Evolutionary conservation across 64 coral and sea anemone species (phyloP).

Genomic region (Hydrozoanthus tunicans): DNA sequence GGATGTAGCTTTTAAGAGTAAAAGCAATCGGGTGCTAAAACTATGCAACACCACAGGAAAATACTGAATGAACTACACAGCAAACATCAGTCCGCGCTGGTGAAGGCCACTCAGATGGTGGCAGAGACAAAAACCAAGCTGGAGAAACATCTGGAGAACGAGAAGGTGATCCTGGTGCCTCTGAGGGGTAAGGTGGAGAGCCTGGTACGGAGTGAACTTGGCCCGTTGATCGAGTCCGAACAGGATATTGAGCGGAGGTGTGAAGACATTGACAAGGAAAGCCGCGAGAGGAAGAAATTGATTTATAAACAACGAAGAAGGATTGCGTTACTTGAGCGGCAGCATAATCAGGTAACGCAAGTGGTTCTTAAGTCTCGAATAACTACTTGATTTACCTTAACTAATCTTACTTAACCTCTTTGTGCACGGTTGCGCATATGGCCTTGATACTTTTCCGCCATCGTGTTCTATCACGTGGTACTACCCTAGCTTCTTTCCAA

Average conservation of each 20-base stretch:
- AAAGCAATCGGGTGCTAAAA: too few relatives aligned
- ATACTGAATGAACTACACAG: slow-evolving; percentile 83
- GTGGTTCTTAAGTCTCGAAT: too few relatives aligned
- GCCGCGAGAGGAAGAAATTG: slow-evolving; percentile 89
- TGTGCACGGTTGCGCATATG: too few relatives aligned
- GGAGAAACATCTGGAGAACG: slow-evolving; percentile 90
- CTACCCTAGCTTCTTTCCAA: too few relatives aligned
- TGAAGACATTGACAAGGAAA: slow-evolving; percentile 91
- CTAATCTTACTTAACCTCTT: too few relatives aligned
- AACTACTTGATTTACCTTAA: too few relatives aligned
- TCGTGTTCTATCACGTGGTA: too few relatives aligned
- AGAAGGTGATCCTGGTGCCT: slow-evolving; percentile 78
- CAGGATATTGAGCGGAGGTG: slow-evolving; percentile 89
- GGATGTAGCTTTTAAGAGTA: neutral
- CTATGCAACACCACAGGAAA: slow-evolving; percentile 49
- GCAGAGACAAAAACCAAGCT: slow-evolving; percentile 95
- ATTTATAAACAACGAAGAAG: slow-evolving; percentile 92
- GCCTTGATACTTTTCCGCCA: too few relatives aligned
- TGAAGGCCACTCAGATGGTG: slow-evolving; percentile 93
- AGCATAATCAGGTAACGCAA: slow-evolving; percentile 76
- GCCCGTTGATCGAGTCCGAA: slow-evolving; percentile 87
- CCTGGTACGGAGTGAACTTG: slow-evolving; percentile 91
- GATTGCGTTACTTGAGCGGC: slow-evolving; percentile 90
- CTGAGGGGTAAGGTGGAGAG: slow-evolving; percentile 83
- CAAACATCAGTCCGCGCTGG: slow-evolving; percentile 90